Percentiles rank a stretch among this genome's conserved stretches.
These are phyloP conservation scores for Cinara cedri DNA, from an alignment of 2,888 invertebrate genomes.

Conservation along the genomic window DNA sequence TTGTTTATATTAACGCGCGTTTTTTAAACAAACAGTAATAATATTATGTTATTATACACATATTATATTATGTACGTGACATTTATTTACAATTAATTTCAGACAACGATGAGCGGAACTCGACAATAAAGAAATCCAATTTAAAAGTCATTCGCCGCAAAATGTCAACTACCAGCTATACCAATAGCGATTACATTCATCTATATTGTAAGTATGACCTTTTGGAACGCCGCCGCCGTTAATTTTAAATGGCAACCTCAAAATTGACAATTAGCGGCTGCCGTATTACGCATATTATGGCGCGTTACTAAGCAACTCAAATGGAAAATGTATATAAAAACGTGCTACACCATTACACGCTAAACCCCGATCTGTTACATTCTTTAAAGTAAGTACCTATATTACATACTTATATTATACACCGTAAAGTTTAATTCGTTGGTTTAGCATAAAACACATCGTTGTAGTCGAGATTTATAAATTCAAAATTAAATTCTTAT, in stretches of 20 bases:
- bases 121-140: slow-evolving; percentile 34
- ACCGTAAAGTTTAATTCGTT: no score
- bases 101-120: slow-evolving; percentile 25
- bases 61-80: slow-evolving; percentile 23
- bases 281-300: slow-evolving; percentile 30
- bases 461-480: no score
- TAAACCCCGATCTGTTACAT: no score
- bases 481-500: no score
- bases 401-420: no score
- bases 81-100: slow-evolving; percentile 45
- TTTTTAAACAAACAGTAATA: no score
- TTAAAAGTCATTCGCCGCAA: slow-evolving; percentile 54
- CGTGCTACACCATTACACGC: neutral
- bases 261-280: slow-evolving; percentile 56
- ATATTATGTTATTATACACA: slow-evolving; percentile 33
- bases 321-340: slow-evolving; percentile 31
- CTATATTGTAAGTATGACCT: slow-evolving; percentile 55
- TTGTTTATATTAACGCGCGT: neutral
- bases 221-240: slow-evolving; percentile 32
- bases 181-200: slow-evolving; percentile 45
- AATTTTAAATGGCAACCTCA: slow-evolving; percentile 56
- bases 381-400: no score
- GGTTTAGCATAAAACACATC: no score
- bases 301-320: slow-evolving; percentile 43
- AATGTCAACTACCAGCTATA: slow-evolving; percentile 47